Conservation (phyloP, 2,113 vertebrate genomes). For the Cyphomyrus discorhynchus region DNA sequence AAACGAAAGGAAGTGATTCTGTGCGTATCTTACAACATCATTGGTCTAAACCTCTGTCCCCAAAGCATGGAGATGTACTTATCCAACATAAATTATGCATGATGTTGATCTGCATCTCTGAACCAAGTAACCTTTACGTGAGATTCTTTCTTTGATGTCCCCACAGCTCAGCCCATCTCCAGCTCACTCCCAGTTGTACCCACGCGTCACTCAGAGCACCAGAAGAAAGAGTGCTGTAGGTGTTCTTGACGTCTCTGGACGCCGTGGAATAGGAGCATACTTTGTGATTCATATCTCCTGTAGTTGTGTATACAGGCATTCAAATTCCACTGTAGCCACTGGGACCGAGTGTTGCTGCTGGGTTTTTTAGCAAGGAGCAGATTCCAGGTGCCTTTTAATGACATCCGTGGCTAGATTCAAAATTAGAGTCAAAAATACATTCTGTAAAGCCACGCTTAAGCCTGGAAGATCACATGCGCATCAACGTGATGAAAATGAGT, state of each 20-base stretch:
- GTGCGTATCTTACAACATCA: background rate
- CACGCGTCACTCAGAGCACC: background rate
- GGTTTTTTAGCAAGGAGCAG: background rate
- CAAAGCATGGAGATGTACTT: background rate
- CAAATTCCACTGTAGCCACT: background rate
- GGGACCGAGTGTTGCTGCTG: background rate
- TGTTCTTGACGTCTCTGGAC: background rate
- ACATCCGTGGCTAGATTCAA: background rate
- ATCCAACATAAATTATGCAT: background rate
- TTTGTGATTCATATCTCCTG: constrained; percentile 2
- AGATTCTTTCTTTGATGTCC: background rate
- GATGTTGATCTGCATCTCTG: background rate
- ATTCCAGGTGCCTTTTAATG: background rate
- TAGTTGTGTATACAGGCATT: background rate
- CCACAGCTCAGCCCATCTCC: background rate
- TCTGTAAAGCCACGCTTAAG: background rate
- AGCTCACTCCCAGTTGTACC: background rate
- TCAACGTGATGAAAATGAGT: constrained; percentile 2
- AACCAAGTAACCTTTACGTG: background rate
- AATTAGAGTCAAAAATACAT: background rate
- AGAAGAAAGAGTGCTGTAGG: background rate
- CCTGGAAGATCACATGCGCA: background rate
- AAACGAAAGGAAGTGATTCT: background rate
- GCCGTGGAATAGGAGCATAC: background rate
- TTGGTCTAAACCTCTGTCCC: background rate